Percentiles rank a stretch among this genome's conserved stretches.
Evolutionary conservation across 2,888 invertebrate species (phyloP).

Genomic region (Steinernema hermaphroditum): DNA sequence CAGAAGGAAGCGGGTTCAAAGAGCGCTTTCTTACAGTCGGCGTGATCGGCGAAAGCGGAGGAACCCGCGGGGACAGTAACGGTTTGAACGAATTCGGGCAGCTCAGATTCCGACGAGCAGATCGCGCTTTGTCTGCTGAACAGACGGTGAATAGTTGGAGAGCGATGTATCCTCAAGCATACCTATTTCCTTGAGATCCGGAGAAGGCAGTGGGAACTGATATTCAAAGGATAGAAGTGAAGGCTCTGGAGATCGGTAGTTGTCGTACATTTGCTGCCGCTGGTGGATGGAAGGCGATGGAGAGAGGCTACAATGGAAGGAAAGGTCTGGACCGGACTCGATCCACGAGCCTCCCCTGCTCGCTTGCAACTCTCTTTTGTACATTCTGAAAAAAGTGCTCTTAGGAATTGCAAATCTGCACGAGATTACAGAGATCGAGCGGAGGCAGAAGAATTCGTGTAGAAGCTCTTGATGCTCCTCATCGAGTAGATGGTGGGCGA

Average conservation of each 20-base stretch:
- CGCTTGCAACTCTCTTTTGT: conserved; percentile 37
- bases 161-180: background rate
- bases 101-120: conserved; percentile 11
- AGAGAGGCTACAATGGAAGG: conserved; percentile 60
- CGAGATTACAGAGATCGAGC: conserved; percentile 52
- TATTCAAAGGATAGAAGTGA: conserved; percentile 62
- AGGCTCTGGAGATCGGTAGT: conserved; percentile 59
- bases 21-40: conserved; percentile 24
- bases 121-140: conserved; percentile 2
- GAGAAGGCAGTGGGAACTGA: conserved; percentile 52
- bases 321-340: conserved; percentile 60
- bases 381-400: conserved; percentile 47
- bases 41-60: conserved; percentile 22
- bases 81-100: conserved; percentile 13
- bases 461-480: conserved; percentile 26
- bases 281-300: conserved; percentile 63
- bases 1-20: conserved; percentile 33
- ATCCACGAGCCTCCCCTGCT: conserved; percentile 56
- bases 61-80: conserved; percentile 4
- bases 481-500: conserved; percentile 37
- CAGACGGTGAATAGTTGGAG: no score
- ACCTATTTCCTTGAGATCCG: conserved; percentile 55
- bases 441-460: conserved; percentile 54
- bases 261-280: conserved; percentile 49
- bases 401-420: background rate